phyloP scores from a whole-genome alignment of 2,888 invertebrate genomes.

The Xylocampa areola region DNA sequence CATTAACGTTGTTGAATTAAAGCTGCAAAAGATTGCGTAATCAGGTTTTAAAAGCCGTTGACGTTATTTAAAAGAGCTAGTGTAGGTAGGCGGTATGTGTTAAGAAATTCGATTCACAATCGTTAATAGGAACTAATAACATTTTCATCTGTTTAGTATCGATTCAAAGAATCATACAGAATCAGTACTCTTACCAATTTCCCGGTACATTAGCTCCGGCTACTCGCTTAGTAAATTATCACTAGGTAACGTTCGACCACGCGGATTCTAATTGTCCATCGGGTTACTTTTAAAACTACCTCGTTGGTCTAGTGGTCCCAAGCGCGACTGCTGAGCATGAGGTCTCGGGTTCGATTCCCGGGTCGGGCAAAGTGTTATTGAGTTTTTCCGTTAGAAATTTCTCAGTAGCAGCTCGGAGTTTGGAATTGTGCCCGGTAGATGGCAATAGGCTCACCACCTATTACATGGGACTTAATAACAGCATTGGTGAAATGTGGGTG shows the following conservation, averaged over 20 bases:
- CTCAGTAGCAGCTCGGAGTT: too few species aligned
- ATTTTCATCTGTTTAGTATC: slow-evolving; percentile 66
- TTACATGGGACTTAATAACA: too few species aligned
- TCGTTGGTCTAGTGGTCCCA: too few species aligned
- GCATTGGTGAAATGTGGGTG: too few species aligned
- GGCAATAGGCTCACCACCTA: too few species aligned
- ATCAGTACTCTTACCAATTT: slow-evolving; percentile 77
- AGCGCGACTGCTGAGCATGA: too few species aligned
- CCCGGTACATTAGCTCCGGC: slow-evolving; percentile 72
- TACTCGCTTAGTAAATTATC: slow-evolving; percentile 68
- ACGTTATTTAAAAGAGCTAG: slow-evolving; percentile 15
- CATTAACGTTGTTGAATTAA: slow-evolving; percentile 15
- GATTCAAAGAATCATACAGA: slow-evolving; percentile 68
- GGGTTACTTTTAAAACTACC: slow-evolving; percentile 72
- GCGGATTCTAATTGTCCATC: slow-evolving; percentile 64
- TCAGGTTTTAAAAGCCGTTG: slow-evolving; percentile 17
- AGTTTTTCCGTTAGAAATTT: too few species aligned
- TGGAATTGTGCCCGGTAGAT: too few species aligned
- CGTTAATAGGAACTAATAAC: slow-evolving; percentile 53
- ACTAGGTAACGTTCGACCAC: slow-evolving; percentile 69
- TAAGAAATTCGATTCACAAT: slow-evolving; percentile 32
- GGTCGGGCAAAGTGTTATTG: too few species aligned
- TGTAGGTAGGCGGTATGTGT: too few species aligned
- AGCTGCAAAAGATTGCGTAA: slow-evolving; percentile 22
- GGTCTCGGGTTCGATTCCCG: too few species aligned